Evolutionary conservation across 2,888 invertebrate species (phyloP), one percentile per base, ranked within the genome.

Genomic region (Cordilura impudica): DNA sequence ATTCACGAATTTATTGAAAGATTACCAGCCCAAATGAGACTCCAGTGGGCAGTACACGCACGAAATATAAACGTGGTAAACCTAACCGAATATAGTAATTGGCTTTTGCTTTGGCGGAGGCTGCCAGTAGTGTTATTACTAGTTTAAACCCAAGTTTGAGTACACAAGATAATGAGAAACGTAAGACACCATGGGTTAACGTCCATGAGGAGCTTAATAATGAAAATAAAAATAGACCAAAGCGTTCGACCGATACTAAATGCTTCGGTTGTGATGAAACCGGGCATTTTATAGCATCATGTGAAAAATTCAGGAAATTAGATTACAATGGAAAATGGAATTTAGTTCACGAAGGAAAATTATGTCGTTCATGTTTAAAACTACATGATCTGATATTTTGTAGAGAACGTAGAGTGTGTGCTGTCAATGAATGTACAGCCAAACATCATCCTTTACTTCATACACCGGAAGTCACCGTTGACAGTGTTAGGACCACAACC

Each of bases 1-100:
- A 51, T 81, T 4, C 72, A 72, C 39, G 81, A 80, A 35, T 49
- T 82, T 14, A 31, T 81, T 23, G 69, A 80, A 26, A 72, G 78
- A 31, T 31, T 82, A 2, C 80, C 82, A 5, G 18, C 78, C 1
- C 66, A 63, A 16, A 65, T 78, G 66, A 54, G 58, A 53, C 14
- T 83, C 16, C 23, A 82, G n/a, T 83, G 81, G 78, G 79, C 77
- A 10, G 51, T 76, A 29, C 49, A 58, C 7, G 5, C 72, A 26
- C 45, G 29, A 18, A 12, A n/a, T 6, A n/a, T 45, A 0, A n/a
- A 43, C 8, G 16, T 51, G 1, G 56, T 29, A 1, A 79, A 67
- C 43, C 19, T 81, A 0, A 18, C 7, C 1, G 45, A 43, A 8
- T 78, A 76, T 39, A 74, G 71, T 23, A 26, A 26, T 26, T 26